Percentiles rank a stretch among this genome's conserved stretches.
phyloP scores from a whole-genome alignment of 1,140 invertebrate genomes.

The Ips nitidus region DNA sequence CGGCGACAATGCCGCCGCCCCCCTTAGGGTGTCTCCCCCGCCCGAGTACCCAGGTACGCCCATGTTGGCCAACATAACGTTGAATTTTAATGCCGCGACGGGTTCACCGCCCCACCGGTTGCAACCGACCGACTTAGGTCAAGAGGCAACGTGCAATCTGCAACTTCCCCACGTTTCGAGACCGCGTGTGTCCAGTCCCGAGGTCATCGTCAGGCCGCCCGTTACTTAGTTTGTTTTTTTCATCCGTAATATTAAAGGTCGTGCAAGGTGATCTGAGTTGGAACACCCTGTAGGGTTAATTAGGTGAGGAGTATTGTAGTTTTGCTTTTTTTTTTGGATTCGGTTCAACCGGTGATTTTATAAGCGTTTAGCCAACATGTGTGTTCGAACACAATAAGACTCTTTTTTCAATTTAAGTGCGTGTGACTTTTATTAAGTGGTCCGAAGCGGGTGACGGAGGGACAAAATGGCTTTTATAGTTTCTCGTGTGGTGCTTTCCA shows the following conservation, averaged over 20 bases:
- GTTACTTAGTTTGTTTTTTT: neutral
- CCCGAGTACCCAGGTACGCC: constrained; percentile 51
- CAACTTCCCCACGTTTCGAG: neutral
- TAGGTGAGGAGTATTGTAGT: no score
- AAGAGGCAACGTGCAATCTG: constrained; percentile 4
- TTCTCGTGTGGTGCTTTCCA: no score
- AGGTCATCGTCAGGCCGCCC: constrained; percentile 19
- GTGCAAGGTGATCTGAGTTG: neutral
- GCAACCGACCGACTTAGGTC: constrained; percentile 33
- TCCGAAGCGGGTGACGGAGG: constrained; percentile 34
- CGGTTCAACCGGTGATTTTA: no score
- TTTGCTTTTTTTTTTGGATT: no score
- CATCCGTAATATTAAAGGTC: neutral
- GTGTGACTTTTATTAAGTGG: constrained; percentile 18
- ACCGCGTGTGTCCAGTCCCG: constrained; percentile 19
- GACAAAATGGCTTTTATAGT: no score
- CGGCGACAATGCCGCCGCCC: constrained; percentile 4
- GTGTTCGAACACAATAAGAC: constrained; percentile 41
- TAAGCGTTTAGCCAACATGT: constrained; percentile 38
- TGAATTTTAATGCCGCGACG: constrained; percentile 16
- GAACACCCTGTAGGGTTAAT: no score
- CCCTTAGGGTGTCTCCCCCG: constrained; percentile 46
- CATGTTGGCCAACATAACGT: constrained; percentile 35
- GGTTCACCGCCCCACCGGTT: constrained; percentile 38
- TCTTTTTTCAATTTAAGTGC: neutral